These are phyloP conservation scores for Patella pellucida DNA, from an alignment of 2,888 invertebrate species.

Conservation along the genomic window DNA sequence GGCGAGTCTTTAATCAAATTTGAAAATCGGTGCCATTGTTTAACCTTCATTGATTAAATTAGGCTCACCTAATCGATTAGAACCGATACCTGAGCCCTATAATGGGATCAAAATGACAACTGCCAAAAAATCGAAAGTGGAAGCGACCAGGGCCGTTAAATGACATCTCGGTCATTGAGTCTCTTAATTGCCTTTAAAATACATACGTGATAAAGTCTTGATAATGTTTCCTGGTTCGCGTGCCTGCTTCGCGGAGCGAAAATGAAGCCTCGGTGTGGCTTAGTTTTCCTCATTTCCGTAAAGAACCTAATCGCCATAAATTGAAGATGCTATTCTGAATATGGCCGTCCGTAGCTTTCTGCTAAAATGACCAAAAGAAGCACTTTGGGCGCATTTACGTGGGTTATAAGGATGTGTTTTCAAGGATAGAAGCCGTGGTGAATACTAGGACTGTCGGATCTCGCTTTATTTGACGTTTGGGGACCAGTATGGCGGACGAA, in stretches of 20 bases:
- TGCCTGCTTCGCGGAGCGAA: constrained; percentile 50
- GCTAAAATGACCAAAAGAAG: constrained; percentile 16
- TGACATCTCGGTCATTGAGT: background rate
- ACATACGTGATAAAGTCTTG: constrained; percentile 27
- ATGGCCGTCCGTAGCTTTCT: constrained; percentile 34
- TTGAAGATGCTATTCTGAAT: constrained; percentile 41
- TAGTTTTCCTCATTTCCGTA: constrained; percentile 55
- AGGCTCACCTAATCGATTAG: too few relatives aligned
- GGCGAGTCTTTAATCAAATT: too few relatives aligned
- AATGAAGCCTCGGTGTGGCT: constrained; percentile 49
- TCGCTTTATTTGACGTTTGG: constrained; percentile 18
- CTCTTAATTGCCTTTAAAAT: constrained; percentile 13
- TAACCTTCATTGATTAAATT: too few relatives aligned
- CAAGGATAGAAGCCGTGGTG: constrained; percentile 30
- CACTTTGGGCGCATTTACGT: constrained; percentile 28
- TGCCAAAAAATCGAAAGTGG: constrained; percentile 6
- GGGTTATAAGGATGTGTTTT: constrained; percentile 36
- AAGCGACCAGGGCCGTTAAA: background rate
- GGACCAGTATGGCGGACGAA: constrained; percentile 46
- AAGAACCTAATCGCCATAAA: constrained; percentile 44
- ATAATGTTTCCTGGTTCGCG: constrained; percentile 34
- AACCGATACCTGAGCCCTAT: too few relatives aligned
- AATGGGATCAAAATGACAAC: background rate
- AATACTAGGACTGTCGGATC: constrained; percentile 27
- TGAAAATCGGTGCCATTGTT: too few relatives aligned